Base-by-base conservation (phyloP, 2,797 vertebrate genomes). In the Hippocampus kuda region DNA sequence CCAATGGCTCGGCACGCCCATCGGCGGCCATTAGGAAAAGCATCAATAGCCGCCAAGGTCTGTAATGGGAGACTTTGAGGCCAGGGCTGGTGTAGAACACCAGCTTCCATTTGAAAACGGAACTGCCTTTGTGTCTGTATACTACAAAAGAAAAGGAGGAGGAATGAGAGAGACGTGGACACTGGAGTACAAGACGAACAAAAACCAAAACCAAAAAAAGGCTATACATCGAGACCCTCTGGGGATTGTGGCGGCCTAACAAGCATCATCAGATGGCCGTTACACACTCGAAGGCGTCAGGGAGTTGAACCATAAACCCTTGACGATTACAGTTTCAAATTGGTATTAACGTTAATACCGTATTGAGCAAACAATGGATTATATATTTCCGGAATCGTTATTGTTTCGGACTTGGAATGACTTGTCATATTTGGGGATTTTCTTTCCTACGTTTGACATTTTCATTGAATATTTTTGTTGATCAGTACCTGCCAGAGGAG, bases 1-100 rank as follows among this genome's bases (percentile, higher is more conserved):
- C 95, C 96, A 98, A 92, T 92, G 89, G 89, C 92, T 93, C 92
- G 93, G 91, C 91, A 93, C 90, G 88, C 93, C 94, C 93, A 96
- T 98, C 95, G 91, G 89, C 93, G 88, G 90, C 93, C 94, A 98
- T 97, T 98, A 98, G 94, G 92, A 93, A 95, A 95, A 91, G 93
- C 96, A 98, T 98, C 96, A 97, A 98, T 98, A 97, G 88, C 87
- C 85, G 91, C 91, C 90, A 94, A 92, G 92, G 89, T 91, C 91
- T 87, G 94, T 96, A 96, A 96, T 94, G 92, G 92, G 91, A 91
- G 92, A 92, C 75, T 77, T 85, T 78, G 81, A 76, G 79, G 84
- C 80, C 73, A 24, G 72, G 86, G 90, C 89, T 51, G 7, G 53
- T 49, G 18, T 59, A 77, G 87, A 93, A 90, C 88, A 89, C 90